A percentile compares a stretch with the other conserved stretches of the same genome.
Evolutionary conservation across 1,140 invertebrate species (phyloP).

Genomic region (Arctopsyche grandis): DNA sequence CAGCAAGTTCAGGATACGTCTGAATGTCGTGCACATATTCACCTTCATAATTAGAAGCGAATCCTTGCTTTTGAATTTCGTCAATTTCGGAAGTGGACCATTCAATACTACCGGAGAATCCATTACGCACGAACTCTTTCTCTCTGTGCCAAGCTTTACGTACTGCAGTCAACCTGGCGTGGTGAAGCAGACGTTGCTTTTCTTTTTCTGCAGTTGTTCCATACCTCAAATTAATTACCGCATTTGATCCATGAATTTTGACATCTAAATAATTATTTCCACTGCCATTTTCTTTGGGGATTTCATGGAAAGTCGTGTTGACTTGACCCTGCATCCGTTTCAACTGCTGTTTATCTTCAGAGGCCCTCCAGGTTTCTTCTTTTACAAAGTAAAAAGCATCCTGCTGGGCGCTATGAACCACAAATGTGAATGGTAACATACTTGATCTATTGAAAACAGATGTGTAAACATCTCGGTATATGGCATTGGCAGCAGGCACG

Average conservation of each 20-base stretch:
- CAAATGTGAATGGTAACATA: constrained; percentile 87
- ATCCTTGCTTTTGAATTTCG: constrained; percentile 85
- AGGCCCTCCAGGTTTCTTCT: constrained; percentile 86
- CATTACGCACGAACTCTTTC: constrained; percentile 81
- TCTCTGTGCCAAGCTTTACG: constrained; percentile 93
- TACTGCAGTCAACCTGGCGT: constrained; percentile 85
- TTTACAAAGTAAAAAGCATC: constrained; percentile 97
- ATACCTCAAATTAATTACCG: constrained; percentile 86
- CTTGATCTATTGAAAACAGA: constrained; percentile 93
- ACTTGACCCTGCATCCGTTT: constrained; percentile 89
- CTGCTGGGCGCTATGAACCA: constrained; percentile 87
- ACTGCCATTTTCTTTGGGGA: constrained; percentile 74
- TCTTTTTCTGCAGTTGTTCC: constrained; percentile 91
- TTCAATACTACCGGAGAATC: constrained; percentile 77
- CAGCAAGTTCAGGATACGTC: constrained; percentile 89
- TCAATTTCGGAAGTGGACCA: constrained; percentile 85
- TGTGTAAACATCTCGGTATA: constrained; percentile 91
- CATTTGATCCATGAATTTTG: constrained; percentile 85
- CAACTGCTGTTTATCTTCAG: constrained; percentile 87
- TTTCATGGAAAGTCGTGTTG: constrained; percentile 93
- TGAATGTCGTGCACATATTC: constrained; percentile 91
- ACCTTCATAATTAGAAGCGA: constrained; percentile 85
- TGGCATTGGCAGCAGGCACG: constrained; percentile 86
- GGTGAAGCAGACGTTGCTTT: constrained; percentile 85
- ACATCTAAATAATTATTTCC: constrained; percentile 80